Conservation (phyloP, 2,888 invertebrate species). For the Macropis europaea region DNA sequence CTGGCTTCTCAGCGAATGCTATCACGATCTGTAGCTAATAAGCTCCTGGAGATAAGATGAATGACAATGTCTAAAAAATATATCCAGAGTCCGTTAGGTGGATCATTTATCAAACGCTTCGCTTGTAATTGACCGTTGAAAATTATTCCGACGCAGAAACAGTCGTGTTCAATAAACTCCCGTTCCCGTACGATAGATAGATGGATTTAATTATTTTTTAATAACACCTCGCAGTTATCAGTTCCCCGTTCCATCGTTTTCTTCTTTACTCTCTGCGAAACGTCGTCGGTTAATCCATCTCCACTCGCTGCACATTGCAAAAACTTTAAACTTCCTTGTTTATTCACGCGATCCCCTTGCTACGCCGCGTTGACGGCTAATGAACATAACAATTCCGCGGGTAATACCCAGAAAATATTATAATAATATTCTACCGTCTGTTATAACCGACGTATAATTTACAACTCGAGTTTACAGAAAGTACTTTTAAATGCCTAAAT, state of each 20-base stretch:
- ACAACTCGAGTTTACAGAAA: too few species aligned
- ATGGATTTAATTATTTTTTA: slow-evolving; percentile 28
- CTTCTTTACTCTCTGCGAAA: neutral
- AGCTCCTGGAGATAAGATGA: slow-evolving; percentile 52
- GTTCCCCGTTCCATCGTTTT: neutral
- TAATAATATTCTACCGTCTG: too few species aligned
- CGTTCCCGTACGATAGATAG: neutral
- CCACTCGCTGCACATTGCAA: neutral
- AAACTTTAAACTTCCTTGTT: slow-evolving; percentile 10
- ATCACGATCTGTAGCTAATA: slow-evolving; percentile 23
- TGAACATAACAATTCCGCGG: neutral
- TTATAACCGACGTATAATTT: too few species aligned
- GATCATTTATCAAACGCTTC: slow-evolving; percentile 65
- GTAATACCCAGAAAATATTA: too few species aligned
- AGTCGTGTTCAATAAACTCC: slow-evolving; percentile 11
- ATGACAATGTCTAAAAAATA: slow-evolving; percentile 43
- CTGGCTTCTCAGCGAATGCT: slow-evolving; percentile 17
- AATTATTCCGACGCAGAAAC: slow-evolving; percentile 9
- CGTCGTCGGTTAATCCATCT: slow-evolving; percentile 9
- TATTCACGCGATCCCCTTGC: neutral
- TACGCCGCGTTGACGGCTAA: neutral
- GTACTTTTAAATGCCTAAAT: too few species aligned
- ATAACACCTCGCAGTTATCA: slow-evolving; percentile 3
- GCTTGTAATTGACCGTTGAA: slow-evolving; percentile 39
- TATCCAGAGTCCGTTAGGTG: slow-evolving; percentile 32